Conservation (phyloP, 2,113 vertebrate species). For the Heteronetta atricapilla region DNA sequence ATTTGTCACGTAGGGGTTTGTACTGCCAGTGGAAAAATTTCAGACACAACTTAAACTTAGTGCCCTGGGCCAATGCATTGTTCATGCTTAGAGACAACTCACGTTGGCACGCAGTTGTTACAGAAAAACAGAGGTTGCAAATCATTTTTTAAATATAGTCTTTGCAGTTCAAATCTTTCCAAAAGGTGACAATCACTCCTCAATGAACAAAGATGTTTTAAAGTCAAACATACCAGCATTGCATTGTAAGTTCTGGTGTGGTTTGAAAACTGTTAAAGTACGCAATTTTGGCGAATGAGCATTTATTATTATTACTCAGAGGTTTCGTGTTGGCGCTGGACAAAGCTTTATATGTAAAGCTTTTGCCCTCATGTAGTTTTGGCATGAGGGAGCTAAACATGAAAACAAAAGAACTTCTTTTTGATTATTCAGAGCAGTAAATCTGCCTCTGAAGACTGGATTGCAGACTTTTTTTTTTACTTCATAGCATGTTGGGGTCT, state of each 20-base stretch:
- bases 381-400: neutral
- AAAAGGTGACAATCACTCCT: neutral
- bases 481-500: neutral
- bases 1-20: neutral
- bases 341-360: neutral
- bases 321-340: neutral
- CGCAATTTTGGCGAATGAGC: neutral
- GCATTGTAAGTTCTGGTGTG: neutral
- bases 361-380: neutral
- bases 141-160: neutral
- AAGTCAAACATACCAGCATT: neutral
- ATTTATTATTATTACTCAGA: neutral
- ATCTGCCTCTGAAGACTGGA: constrained; percentile 23
- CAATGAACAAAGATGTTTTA: constrained; percentile 11
- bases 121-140: neutral
- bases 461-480: neutral
- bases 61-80: neutral
- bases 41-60: neutral
- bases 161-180: neutral
- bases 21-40: neutral
- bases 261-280: neutral
- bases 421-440: constrained; percentile 31
- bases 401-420: constrained; percentile 4
- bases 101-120: neutral
- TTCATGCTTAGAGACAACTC: neutral